Evolutionary conservation across 2,888 invertebrate species (phyloP), one percentile per base, ranked within the genome.

Genomic region (Ctena decussata): DNA sequence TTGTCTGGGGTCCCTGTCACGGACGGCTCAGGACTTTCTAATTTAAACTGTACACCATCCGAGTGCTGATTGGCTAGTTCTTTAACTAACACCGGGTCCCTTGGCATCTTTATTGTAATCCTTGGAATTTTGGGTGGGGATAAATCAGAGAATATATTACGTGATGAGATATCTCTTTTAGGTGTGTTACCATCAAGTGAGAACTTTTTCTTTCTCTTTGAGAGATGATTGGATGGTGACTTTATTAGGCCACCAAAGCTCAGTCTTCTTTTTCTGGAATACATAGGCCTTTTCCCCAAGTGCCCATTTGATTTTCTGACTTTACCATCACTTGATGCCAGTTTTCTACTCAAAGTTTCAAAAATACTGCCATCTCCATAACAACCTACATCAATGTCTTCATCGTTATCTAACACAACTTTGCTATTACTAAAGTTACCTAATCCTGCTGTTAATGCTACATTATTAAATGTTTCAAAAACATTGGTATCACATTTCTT

Each of bases 81-180:
- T 70, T 91, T 87, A 80, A 91, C 82, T 12, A 92, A 80, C 6
- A 91, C 89, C 18, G 91, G 92, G 73, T 93, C 92, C 46, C 86
- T 82, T 12, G 87, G 90, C 90, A 92, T 91, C 39, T 90, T 89
- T 24, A 93, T 91, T 15, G 92, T 93, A 27, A 92, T 85, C 75
- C 91, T 92, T 12, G 92, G 92, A 71, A 91, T 86, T 53, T 88
- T 87, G 37, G 86, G 86, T 30, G 85, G 77, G 11, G 79, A 65
- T 5, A 65, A 18, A 35, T 65, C 65, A 1, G 65, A 2, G 18
- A 65, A 65, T 3, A 65, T 32, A 35, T 65, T 65, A 32, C 65
- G 3, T 18, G 65, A 35, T 65, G 65, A 65, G 35, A 35, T 65
- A 65, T 32, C 35, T 65, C 35, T 32, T 35, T 65, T 65, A 0